phyloP scores from a whole-genome alignment of 1,140 invertebrate species.

The Amphibalanus amphitrite region DNA sequence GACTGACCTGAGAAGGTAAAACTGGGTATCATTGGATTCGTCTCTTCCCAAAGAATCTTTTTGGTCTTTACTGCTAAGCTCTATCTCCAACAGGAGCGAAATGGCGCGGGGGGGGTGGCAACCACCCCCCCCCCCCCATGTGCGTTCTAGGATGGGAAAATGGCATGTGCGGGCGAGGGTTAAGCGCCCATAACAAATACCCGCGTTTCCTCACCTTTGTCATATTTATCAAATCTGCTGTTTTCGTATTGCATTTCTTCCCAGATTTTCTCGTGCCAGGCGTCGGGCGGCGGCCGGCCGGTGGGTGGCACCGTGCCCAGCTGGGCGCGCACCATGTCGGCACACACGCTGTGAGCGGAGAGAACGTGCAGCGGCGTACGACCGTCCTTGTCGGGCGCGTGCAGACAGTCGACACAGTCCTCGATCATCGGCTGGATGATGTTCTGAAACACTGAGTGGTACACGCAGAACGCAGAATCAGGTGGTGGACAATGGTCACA shows the following conservation, averaged over 20 bases:
- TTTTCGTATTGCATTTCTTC: neutral
- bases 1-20: no score
- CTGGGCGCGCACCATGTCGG: neutral
- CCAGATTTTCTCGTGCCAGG: neutral
- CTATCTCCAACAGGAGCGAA: no score
- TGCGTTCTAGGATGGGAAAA: no score
- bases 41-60: no score
- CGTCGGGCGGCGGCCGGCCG: neutral
- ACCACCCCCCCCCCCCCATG: no score
- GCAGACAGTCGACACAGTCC: neutral
- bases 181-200: no score
- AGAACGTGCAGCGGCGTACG: neutral
- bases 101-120: no score
- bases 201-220: neutral
- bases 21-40: no score
- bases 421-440: neutral
- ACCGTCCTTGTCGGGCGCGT: neutral
- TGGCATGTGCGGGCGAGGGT: no score
- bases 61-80: no score
- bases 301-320: neutral
- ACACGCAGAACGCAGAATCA: no score
- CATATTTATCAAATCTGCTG: neutral
- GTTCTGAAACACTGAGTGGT: neutral
- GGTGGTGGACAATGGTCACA: no score
- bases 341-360: neutral